A percentile compares a stretch with the other conserved stretches of the same genome.
These are phyloP conservation scores for Hyaena hyaena DNA, from an alignment of 2,113 vertebrate genomes.

Conservation along the genomic window DNA sequence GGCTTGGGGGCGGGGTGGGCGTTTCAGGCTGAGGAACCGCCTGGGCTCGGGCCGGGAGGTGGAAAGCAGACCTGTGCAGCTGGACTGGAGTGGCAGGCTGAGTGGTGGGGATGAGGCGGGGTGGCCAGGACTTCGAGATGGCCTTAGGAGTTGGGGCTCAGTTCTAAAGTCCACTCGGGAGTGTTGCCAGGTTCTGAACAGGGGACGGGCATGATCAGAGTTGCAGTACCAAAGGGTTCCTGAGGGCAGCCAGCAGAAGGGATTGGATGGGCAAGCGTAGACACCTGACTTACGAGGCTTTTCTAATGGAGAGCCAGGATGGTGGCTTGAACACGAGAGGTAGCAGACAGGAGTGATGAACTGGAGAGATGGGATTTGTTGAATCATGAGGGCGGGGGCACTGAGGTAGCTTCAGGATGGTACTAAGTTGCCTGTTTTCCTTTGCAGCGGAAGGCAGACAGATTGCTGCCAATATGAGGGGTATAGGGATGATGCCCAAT, in stretches of 20 bases:
- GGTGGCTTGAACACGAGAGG: neutral
- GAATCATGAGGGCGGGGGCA: neutral
- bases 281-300: neutral
- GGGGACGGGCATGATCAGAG: neutral
- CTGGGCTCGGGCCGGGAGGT: neutral
- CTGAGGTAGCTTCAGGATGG: neutral
- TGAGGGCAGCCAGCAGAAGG: neutral
- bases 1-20: neutral
- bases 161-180: neutral
- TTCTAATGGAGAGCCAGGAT: neutral
- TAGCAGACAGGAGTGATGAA: neutral
- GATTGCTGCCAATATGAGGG: conserved; percentile 99
- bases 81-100: neutral
- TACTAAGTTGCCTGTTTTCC: neutral
- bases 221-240: neutral
- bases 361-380: neutral
- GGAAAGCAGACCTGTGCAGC: neutral
- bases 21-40: neutral
- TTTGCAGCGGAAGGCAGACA: conserved; percentile 94
- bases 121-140: neutral
- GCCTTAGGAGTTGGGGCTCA: neutral
- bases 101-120: no score
- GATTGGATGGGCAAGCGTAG: neutral
- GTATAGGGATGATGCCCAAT: conserved; percentile 99
- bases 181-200: neutral